phyloP scores from a whole-genome alignment of 2,888 invertebrate genomes.

The Latrodectus hesperus region DNA sequence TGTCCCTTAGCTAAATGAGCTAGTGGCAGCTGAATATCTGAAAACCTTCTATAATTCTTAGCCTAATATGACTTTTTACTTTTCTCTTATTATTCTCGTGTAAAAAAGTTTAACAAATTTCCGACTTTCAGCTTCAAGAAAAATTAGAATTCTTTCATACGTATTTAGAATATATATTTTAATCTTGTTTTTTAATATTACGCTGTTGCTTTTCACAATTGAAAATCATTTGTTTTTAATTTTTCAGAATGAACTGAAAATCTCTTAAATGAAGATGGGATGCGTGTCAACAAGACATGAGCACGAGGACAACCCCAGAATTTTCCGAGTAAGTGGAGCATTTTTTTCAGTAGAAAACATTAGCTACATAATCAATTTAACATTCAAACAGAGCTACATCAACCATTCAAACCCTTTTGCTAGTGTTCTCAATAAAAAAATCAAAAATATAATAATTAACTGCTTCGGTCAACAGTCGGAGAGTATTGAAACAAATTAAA shows the following conservation, averaged over 20 bases:
- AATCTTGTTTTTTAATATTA: no score
- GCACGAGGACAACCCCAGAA: constrained; percentile 54
- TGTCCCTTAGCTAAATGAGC: no score
- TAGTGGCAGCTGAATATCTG: no score
- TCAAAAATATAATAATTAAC: background rate
- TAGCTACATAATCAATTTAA: background rate
- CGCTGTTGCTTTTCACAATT: no score
- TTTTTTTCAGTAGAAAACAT: background rate
- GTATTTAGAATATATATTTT: no score
- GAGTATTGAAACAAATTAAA: background rate
- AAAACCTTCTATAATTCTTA: no score
- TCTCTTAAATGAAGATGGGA: constrained; percentile 57
- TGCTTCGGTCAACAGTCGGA: background rate
- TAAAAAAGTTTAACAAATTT: no score
- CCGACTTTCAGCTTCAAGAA: no score
- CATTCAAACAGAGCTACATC: background rate
- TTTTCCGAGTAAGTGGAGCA: constrained; percentile 48
- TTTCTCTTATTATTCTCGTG: no score
- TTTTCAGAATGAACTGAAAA: constrained; percentile 28
- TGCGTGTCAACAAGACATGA: constrained; percentile 58
- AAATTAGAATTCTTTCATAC: no score
- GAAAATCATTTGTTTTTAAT: no score
- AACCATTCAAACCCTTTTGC: background rate
- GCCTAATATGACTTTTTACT: no score
- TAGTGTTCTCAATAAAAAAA: background rate